A percentile compares a stretch with the other conserved stretches of the same genome.
Conservation (phyloP, 2,113 vertebrate species). For the Nycticebus coucang region DNA sequence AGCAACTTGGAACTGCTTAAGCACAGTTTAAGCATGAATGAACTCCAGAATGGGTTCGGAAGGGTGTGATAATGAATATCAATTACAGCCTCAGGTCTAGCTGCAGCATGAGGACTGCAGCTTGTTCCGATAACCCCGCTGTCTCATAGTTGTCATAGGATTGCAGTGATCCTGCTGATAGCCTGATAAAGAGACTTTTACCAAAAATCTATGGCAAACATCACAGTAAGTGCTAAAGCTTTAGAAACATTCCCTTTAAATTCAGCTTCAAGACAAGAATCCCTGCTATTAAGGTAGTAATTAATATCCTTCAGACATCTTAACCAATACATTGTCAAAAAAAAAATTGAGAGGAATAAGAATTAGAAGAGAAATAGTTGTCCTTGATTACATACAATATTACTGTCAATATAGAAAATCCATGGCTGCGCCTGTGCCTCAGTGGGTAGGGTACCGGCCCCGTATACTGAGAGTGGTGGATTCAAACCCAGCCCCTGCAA, state of each 20-base stretch:
- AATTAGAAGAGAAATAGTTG: conserved; percentile 44
- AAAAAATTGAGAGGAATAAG: neutral
- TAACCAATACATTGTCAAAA: neutral
- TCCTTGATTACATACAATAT: neutral
- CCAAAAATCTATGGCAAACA: neutral
- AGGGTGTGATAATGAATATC: neutral
- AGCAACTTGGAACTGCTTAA: conserved; percentile 18
- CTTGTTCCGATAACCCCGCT: neutral
- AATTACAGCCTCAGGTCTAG: neutral
- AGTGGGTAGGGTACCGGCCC: too few relatives aligned
- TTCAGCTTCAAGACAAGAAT: neutral
- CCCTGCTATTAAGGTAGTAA: neutral
- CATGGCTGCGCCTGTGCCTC: neutral
- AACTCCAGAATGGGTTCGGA: neutral
- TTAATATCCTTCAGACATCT: conserved; percentile 14
- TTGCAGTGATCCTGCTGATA: conserved; percentile 17
- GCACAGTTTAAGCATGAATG: neutral
- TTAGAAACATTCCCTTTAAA: conserved; percentile 36
- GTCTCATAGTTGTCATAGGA: neutral
- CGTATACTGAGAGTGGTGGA: too few relatives aligned
- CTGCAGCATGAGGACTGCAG: neutral
- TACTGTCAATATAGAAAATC: conserved; percentile 20
- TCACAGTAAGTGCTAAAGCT: conserved; percentile 12
- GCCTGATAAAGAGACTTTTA: neutral
- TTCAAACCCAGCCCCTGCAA: too few relatives aligned